phyloP scores from a whole-genome alignment of 2,888 invertebrate species.

The Watsonalla cultraria region DNA sequence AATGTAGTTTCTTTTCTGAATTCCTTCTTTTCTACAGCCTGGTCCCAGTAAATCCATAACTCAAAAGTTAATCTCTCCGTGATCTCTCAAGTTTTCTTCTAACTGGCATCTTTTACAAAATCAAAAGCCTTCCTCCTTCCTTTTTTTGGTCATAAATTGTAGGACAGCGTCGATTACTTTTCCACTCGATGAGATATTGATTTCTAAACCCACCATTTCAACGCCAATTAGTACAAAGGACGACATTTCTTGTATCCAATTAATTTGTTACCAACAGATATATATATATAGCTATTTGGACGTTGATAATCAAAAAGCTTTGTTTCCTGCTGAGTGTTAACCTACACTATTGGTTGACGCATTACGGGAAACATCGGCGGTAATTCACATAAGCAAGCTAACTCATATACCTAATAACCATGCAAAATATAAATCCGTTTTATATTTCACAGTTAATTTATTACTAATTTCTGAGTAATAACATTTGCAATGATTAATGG shows the following conservation, averaged over 20 bases:
- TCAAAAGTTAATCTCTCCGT: too few relatives aligned
- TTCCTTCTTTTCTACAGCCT: too few relatives aligned
- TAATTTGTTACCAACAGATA: conserved; percentile 18
- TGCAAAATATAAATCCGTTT: conserved; percentile 1
- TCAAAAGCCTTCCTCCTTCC: too few relatives aligned
- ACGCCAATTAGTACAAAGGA: conserved; percentile 19
- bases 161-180: conserved; percentile 6
- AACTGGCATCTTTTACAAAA: too few relatives aligned
- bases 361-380: conserved; percentile 1
- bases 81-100: too few relatives aligned
- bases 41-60: too few relatives aligned
- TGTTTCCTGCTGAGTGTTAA: conserved; percentile 10
- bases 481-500: background rate
- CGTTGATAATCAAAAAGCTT: too few relatives aligned
- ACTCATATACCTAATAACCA: background rate
- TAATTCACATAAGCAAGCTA: conserved; percentile 4
- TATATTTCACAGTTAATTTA: conserved; percentile 1
- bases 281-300: conserved; percentile 7
- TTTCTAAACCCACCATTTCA: conserved; percentile 10
- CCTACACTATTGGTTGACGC: conserved; percentile 2
- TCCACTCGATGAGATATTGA: conserved; percentile 3
- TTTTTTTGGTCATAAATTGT: too few relatives aligned
- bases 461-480: background rate
- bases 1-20: too few relatives aligned
- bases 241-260: conserved; percentile 20